Percentiles rank a stretch among this genome's conserved stretches.
Evolutionary conservation across 2,113 vertebrate species (phyloP).

Genomic region (Phylloscopus trochiloides): DNA sequence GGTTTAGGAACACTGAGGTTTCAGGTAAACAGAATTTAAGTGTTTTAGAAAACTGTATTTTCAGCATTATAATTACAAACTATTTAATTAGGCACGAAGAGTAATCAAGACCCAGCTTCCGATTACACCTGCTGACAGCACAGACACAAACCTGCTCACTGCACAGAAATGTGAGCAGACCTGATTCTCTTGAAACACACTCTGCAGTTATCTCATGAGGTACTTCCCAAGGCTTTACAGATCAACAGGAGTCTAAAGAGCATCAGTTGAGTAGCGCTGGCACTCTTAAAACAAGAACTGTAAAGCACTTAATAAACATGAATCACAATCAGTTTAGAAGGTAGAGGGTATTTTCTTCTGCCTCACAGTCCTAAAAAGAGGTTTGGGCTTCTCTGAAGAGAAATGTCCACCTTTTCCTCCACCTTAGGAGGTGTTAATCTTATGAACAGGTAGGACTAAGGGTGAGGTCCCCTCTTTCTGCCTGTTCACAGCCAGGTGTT

Average conservation of each 20-base stretch:
- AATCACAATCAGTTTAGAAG: background rate
- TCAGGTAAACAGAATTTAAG: constrained; percentile 65
- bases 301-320: background rate
- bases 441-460: background rate
- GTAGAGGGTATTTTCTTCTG: background rate
- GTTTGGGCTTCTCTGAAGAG: background rate
- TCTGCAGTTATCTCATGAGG: background rate
- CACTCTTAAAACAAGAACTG: background rate
- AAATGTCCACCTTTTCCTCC: background rate
- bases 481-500: fast-evolving
- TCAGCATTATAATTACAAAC: constrained; percentile 63
- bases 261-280: background rate
- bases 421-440: background rate
- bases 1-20: constrained; percentile 42
- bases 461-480: background rate
- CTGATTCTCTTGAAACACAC: background rate
- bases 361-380: background rate
- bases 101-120: constrained; percentile 59
- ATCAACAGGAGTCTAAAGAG: background rate
- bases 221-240: background rate
- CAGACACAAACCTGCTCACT: background rate
- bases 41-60: constrained; percentile 61
- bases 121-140: constrained; percentile 61
- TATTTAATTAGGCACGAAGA: constrained; percentile 57
- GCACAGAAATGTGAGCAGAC: background rate